Evolutionary conservation across 1,140 invertebrate genomes (phyloP), one percentile per base, ranked within the genome.

Genomic region (Calephelis virginiensis): DNA sequence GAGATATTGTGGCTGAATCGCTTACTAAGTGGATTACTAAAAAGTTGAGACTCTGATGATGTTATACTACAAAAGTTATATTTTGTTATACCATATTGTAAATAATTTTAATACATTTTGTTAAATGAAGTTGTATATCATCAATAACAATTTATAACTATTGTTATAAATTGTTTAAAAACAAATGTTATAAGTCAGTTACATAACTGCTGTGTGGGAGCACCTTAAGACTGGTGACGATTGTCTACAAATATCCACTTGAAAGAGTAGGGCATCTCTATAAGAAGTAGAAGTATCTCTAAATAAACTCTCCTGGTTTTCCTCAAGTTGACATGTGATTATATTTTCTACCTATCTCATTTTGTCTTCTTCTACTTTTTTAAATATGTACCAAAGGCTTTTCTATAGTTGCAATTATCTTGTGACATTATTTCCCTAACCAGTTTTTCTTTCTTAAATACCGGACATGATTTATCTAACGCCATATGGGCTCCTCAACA

Each of bases 401-500:
- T 46, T 28, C 64, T 65, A 12, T 65, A 65, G 14, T 14, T 46
- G 11, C 46, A 65, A 38, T 59, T 65, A 38, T 60, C 40, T 45
- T 46, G 9, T 6, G 38, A 59, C 64, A 65, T 65, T 59, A 65
- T 65, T 43, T 65, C 11, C 14, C 64, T 8, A 12, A 65, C 46
- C 11, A 17, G 45, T 14, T 59, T 65, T 59, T 65, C 60, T 61
- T 61, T 61, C 14, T 14, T 12, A 43, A 14, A 61, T 6, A 45
- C 5, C 6, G 60, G 60, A n/a, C 46, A 63, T 0, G 45, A 49
- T 49, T 63, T 63, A 13, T 63, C 62, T 48, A 63, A 28, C 6
- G 48, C 62, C 12, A 28, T 37, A 50, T 63, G 62, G 49, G 17
- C 28, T 48, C 62, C 62, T 10, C 48, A 13, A 28, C 62, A 63